A percentile compares a stretch with the other conserved stretches of the same genome.
Conservation (phyloP, 92 coral and sea anemone species). For the Paragorgia papillata region DNA sequence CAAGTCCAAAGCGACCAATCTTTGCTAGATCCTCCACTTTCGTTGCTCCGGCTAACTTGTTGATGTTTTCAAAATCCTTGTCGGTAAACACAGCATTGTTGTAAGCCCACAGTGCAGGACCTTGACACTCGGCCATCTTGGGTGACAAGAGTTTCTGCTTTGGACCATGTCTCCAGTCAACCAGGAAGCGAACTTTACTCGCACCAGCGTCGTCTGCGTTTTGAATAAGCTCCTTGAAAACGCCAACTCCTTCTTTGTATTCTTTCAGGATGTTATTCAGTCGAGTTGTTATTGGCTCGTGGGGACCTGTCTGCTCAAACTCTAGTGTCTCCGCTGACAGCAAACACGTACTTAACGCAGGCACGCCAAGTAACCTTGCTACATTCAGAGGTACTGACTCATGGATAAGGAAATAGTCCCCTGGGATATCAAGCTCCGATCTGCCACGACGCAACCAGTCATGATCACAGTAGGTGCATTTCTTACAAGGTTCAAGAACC, state of each 20-base stretch:
- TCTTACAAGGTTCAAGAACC: conserved; percentile 63
- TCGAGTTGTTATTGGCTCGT: conserved; percentile 92
- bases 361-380: conserved; percentile 79
- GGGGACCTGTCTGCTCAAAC: conserved; percentile 59
- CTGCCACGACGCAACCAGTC: conserved; percentile 75
- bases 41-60: conserved; percentile 95
- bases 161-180: conserved; percentile 86
- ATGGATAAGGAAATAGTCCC: conserved; percentile 65
- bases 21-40: conserved; percentile 72
- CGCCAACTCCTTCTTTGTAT: conserved; percentile 72
- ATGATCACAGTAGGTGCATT: conserved; percentile 77
- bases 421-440: conserved; percentile 49
- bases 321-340: conserved; percentile 70
- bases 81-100: conserved; percentile 84
- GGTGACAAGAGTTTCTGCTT: conserved; percentile 66
- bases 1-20: conserved; percentile 92
- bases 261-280: conserved; percentile 80
- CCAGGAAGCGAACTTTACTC: conserved; percentile 75
- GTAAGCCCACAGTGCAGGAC: conserved; percentile 93
- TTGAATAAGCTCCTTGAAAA: conserved; percentile 89
- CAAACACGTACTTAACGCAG: conserved; percentile 70
- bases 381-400: conserved; percentile 61
- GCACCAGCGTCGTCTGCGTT: conserved; percentile 98
- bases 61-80: conserved; percentile 89
- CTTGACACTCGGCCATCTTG: conserved; percentile 89